A percentile compares a stretch with the other conserved stretches of the same genome.
These are phyloP conservation scores for Pelochelys cantorii DNA, from an alignment of 2,797 vertebrate species.

Conservation along the genomic window DNA sequence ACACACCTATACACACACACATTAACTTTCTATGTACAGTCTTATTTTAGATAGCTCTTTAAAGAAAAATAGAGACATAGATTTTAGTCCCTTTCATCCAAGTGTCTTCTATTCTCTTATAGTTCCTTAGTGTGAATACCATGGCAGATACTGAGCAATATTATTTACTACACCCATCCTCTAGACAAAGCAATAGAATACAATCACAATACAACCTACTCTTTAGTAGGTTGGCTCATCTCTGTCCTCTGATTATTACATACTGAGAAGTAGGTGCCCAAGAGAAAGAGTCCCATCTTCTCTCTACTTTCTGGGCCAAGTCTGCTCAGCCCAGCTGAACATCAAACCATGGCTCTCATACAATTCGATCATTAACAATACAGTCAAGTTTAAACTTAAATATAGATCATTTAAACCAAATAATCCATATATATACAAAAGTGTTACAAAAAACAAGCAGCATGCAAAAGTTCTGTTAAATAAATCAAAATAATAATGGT, in stretches of 20 bases:
- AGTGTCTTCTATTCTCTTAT: conserved; percentile 20
- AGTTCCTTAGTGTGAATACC: conserved; percentile 34
- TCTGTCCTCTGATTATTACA: conserved; percentile 12
- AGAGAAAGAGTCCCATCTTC: conserved; percentile 6
- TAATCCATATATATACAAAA: conserved; percentile 48
- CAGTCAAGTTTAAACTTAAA: conserved; percentile 15
- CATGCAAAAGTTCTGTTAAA: conserved; percentile 71
- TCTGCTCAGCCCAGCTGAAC: conserved; percentile 4
- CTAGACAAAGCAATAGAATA: conserved; percentile 38
- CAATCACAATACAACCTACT: not conserved
- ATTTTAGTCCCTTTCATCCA: conserved; percentile 47
- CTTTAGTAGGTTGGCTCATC: conserved; percentile 24
- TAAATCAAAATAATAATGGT: conserved; percentile 12
- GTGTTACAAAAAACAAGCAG: conserved; percentile 42
- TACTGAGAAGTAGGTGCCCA: conserved; percentile 48
- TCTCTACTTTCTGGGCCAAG: not conserved
- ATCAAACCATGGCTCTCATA: not conserved
- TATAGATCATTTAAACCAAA: conserved; percentile 51
- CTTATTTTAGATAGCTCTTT: conserved; percentile 16
- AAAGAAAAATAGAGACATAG: conserved; percentile 60
- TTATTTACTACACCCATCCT: conserved; percentile 15
- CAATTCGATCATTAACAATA: not conserved
- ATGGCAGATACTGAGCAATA: conserved; percentile 29
- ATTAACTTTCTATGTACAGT: conserved; percentile 24
- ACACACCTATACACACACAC: not conserved